Evolutionary conservation across 2,888 invertebrate genomes (phyloP).

Genomic region (Philereme vetulata): DNA sequence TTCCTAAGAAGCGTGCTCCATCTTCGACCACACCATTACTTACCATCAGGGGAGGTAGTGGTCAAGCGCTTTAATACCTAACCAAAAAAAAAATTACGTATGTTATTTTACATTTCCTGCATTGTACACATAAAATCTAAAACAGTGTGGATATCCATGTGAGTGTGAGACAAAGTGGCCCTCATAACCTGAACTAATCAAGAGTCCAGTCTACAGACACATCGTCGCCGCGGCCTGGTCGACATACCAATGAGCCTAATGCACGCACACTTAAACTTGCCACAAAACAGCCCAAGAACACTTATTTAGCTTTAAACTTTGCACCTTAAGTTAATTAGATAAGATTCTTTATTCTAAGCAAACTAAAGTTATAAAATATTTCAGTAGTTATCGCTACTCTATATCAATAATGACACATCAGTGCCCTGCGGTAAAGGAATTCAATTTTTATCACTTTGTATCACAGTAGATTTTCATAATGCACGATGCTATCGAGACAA

Average conservation of each 20-base stretch:
- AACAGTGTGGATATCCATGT: conserved; percentile 24
- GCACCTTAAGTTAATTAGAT: conserved; percentile 39
- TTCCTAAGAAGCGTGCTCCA: too few species aligned
- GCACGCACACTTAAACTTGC: conserved; percentile 48
- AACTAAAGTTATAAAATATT: conserved; percentile 57
- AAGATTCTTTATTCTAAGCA: conserved; percentile 43
- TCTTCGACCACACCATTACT: too few species aligned
- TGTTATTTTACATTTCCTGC: conserved; percentile 14
- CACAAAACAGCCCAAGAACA: conserved; percentile 52
- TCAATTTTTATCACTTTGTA: conserved; percentile 29
- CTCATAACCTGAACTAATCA: conserved; percentile 72
- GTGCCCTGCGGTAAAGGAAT: conserved; percentile 36
- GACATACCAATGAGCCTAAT: conserved; percentile 63
- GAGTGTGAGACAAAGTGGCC: conserved; percentile 20
- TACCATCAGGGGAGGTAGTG: too few species aligned
- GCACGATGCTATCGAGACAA: conserved; percentile 48
- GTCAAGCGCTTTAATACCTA: too few species aligned
- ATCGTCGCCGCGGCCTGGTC: conserved; percentile 74
- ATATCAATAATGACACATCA: conserved; percentile 56
- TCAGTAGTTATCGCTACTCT: conserved; percentile 50
- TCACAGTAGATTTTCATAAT: conserved; percentile 45
- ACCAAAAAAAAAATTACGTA: too few species aligned
- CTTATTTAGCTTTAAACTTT: conserved; percentile 30
- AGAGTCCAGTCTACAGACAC: conserved; percentile 70
- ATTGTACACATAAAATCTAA: conserved; percentile 11